Evolutionary conservation across 2,888 invertebrate species (phyloP).

Genomic region (Nebria brevicollis): DNA sequence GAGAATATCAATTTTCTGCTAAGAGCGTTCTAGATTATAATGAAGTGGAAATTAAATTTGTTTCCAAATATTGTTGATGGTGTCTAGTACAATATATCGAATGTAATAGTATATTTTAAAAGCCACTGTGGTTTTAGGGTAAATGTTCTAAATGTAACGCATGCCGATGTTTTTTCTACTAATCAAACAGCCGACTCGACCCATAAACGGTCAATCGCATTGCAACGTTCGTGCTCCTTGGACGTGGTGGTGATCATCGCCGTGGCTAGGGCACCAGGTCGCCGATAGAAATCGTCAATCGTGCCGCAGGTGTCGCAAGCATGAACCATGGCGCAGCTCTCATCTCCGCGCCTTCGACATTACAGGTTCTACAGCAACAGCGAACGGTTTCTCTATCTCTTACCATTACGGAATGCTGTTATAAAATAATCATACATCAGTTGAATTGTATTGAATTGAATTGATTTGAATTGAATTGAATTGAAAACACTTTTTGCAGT

Average conservation of each 20-base stretch:
- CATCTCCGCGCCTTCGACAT: constrained; percentile 64
- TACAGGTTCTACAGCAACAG: constrained; percentile 60
- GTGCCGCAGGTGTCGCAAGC: constrained; percentile 55
- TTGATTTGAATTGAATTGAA: background rate
- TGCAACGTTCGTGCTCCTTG: background rate
- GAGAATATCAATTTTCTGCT: no score
- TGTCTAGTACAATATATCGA: background rate
- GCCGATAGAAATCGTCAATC: constrained; percentile 5
- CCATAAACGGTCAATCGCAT: background rate
- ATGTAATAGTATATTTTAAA: background rate
- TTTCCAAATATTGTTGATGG: background rate
- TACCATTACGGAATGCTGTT: constrained; percentile 21
- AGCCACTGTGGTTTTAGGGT: background rate
- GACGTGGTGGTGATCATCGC: constrained; percentile 16
- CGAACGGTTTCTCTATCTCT: constrained; percentile 44
- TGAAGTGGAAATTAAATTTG: no score
- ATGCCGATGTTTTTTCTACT: constrained; percentile 15
- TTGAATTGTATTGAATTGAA: background rate
- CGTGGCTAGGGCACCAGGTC: constrained; percentile 26
- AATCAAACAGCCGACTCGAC: constrained; percentile 9
- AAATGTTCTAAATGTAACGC: constrained; percentile 12
- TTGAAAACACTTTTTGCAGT: background rate
- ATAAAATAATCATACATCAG: background rate
- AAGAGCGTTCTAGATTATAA: no score
- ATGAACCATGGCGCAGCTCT: constrained; percentile 64